Base-by-base conservation (phyloP, 2,888 invertebrate species). In the Polydesmus complanatus region DNA sequence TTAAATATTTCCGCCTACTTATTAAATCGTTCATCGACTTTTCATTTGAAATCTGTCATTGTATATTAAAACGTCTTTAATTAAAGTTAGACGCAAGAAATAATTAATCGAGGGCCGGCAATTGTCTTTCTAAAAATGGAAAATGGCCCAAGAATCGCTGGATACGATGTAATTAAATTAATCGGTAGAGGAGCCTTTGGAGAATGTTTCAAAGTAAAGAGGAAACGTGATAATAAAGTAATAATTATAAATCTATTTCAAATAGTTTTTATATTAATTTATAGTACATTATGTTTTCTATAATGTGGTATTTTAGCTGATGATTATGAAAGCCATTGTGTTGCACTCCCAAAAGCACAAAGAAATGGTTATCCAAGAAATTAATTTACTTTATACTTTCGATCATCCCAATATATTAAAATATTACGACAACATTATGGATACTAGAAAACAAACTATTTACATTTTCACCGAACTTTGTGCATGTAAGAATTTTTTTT, bases 391-490 rank as follows among this genome's bases (percentile, higher is more conserved):
- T 27, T 73, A 79, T 19, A 76, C 79, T 63, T 68, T 81, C 58
- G 73, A 75, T 58, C 80, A 81, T 70, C 77, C 78, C 1, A 77
- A 81, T 67, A 80, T 81, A 51, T 79, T 81, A 19, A 74, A 77
- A 60, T 81, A 81, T 68, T 77, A 77, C 70, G 79, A 80, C 65
- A 74, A 79, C 61, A 77, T 83, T 60, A 74, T 81, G 5, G 79
- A 81, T 64, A 74, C 78, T 55, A 76, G 78, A 65, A 79, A 78
- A 3, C 74, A 82, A 8, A 79, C 78, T 3, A 74, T 82, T 11
- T 83, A 82, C 68, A 78, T 83, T 27, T 77, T 83, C 26, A 80
- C 80, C 77, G 82, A 83, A 69, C 81, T 77, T 69, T 83, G 83
- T 66, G 77, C 78, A 54, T 5, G 37, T 37, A 37, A 37, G 14